Conservation (phyloP, 2,113 vertebrate genomes). For the Pungitius pungitius region DNA sequence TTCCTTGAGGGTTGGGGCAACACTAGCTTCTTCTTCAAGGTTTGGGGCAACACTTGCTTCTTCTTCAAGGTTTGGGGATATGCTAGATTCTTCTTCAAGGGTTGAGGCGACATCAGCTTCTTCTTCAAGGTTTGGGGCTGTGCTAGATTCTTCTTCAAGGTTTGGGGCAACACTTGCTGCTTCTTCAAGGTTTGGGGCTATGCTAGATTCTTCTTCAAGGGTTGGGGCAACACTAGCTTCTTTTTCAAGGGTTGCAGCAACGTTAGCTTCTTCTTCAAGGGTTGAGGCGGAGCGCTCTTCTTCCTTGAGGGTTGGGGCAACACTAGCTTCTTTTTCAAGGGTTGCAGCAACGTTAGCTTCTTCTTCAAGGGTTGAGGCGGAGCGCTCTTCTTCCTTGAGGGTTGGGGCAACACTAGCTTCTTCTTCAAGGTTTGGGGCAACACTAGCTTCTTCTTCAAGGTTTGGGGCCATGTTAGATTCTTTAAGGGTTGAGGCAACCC, state of each 20-base stretch:
- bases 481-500: background rate
- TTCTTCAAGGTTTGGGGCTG: background rate
- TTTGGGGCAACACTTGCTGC: background rate
- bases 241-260: slow-evolving; percentile 1
- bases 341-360: background rate
- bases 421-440: background rate
- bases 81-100: too few species aligned
- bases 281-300: background rate
- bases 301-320: background rate
- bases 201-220: background rate
- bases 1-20: background rate
- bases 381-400: background rate
- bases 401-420: background rate
- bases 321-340: background rate
- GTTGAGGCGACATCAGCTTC: too few species aligned
- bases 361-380: background rate
- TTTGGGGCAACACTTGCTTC: background rate
- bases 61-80: background rate
- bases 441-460: background rate
- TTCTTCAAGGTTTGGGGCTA: background rate
- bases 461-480: slow-evolving; percentile 6
- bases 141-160: background rate
- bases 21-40: background rate
- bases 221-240: background rate
- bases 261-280: background rate